Percentiles rank a stretch among this genome's conserved stretches.
Evolutionary conservation across 2,113 vertebrate genomes (phyloP).

Genomic region (Corythoichthys haematopterus): DNA sequence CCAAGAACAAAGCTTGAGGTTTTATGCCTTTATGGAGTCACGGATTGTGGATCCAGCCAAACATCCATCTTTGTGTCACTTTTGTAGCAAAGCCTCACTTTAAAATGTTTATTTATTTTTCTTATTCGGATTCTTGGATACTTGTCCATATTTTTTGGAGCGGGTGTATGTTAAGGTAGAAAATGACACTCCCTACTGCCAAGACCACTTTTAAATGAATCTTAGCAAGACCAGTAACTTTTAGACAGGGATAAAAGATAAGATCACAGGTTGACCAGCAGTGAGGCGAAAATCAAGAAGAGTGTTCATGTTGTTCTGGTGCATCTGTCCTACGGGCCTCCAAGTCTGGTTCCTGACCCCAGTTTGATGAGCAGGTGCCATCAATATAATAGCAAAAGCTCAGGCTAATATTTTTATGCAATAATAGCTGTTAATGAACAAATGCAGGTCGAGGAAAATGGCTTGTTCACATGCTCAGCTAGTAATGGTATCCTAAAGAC

Average conservation of each 20-base stretch:
- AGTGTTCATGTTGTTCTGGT: slow-evolving; percentile 69
- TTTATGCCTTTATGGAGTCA: background rate
- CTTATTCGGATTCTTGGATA: too few relatives aligned
- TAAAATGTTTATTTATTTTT: too few relatives aligned
- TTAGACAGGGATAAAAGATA: slow-evolving; percentile 64
- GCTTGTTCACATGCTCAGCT: slow-evolving; percentile 60
- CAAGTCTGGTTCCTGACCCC: slow-evolving; percentile 65
- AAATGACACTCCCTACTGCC: slow-evolving; percentile 11
- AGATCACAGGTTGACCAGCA: slow-evolving; percentile 55
- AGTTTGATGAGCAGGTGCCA: slow-evolving; percentile 74
- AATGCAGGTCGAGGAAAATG: slow-evolving; percentile 33
- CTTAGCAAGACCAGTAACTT: slow-evolving; percentile 68
- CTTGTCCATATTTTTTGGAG: too few relatives aligned
- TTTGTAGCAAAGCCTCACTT: too few relatives aligned
- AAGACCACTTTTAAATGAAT: slow-evolving; percentile 55
- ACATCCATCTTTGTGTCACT: too few relatives aligned
- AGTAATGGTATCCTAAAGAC: slow-evolving; percentile 78
- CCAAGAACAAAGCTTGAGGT: slow-evolving; percentile 65
- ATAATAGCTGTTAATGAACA: slow-evolving; percentile 78
- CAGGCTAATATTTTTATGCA: slow-evolving; percentile 72
- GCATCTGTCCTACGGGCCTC: slow-evolving; percentile 69
- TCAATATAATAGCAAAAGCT: slow-evolving; percentile 76
- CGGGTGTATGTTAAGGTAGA: background rate
- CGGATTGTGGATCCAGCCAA: background rate
- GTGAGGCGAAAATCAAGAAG: slow-evolving; percentile 47